Evolutionary conservation across 2,888 invertebrate genomes (phyloP), one percentile per base, ranked within the genome.

Genomic region (Ellobium chinense): DNA sequence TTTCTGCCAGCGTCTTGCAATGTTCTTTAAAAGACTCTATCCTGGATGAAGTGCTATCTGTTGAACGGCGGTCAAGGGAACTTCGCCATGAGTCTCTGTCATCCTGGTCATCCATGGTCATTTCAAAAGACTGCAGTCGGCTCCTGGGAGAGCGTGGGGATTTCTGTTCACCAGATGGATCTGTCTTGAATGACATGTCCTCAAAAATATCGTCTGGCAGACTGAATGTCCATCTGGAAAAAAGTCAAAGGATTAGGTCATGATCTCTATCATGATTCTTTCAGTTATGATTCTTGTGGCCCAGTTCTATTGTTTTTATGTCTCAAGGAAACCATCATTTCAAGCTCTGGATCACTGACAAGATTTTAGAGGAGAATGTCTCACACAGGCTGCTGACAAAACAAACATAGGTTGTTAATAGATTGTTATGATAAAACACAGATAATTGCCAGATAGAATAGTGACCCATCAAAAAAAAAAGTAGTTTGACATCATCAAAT

Each of bases 1-100:
- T 94, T 80, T 95, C 93, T 68, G 94, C 94, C 68, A 96, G 88
- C 2, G 94, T 92, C 88, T 94, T 94, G 86, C 95, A 95, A 87
- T 95, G 95, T 65, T 94, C 94, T 86, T 93, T 93, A 34, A 95
- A 91, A 78, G 93, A 93, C 9, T 77, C 77, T 60, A 85, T 86
- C 3, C 84, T 83, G 39, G 87, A 88, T 27, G 86, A 85, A 46
- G 74, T 82, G 74, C 85, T 87, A 77, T 91, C 91, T 27, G 86
- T 88, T 54, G 88, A 88, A 70, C 88, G 81, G 14, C 90, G 81
- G 66, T 91, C 90, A 46, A 88, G 83, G 12, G 89, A 84, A 12
- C 79, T 82, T 75, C 87, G 81, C 85, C 87, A 86, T n/a, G 78
- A 73, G 37, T 81, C 81, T 12, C 66, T 80, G 24, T 82, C 83